phyloP scores from a whole-genome alignment of 2,797 vertebrate genomes.

The Enteromius treurensis region DNA sequence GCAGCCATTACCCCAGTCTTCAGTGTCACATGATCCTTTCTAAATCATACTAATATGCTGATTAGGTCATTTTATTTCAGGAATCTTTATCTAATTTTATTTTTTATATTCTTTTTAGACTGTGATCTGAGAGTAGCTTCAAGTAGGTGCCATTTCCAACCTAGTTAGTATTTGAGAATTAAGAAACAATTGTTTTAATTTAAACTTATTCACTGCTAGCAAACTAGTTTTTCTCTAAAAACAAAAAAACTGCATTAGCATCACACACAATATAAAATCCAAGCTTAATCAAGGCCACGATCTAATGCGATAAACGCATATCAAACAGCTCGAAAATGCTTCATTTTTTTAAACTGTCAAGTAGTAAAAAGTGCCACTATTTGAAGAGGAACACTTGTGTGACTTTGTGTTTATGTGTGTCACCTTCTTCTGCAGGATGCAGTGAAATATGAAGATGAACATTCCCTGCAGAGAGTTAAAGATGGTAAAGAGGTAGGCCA shows the following conservation, averaged over 20 bases:
- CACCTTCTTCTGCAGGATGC: slow-evolving; percentile 98
- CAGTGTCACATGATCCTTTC: background rate
- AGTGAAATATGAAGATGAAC: slow-evolving; percentile 99
- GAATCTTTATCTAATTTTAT: background rate
- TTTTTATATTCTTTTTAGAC: background rate
- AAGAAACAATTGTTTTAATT: background rate
- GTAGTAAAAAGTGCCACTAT: slow-evolving; percentile 6
- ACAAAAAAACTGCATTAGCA: background rate
- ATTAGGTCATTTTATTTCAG: background rate
- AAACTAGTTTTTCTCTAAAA: background rate
- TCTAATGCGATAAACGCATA: background rate
- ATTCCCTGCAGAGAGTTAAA: slow-evolving; percentile 99
- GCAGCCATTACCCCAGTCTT: background rate
- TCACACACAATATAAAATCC: slow-evolving; percentile 2
- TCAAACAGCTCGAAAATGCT: background rate
- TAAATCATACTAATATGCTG: background rate
- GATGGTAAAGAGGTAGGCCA: slow-evolving; percentile 99
- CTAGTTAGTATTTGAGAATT: background rate
- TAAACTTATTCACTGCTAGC: background rate
- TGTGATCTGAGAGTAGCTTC: background rate
- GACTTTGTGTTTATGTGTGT: slow-evolving; percentile 54
- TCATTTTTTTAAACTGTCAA: background rate
- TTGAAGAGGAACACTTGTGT: background rate
- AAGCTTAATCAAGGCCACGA: background rate
- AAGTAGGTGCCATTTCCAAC: slow-evolving; percentile 46